Evolutionary conservation across 2,888 invertebrate genomes (phyloP).

Genomic region (Epinotia bilunana): DNA sequence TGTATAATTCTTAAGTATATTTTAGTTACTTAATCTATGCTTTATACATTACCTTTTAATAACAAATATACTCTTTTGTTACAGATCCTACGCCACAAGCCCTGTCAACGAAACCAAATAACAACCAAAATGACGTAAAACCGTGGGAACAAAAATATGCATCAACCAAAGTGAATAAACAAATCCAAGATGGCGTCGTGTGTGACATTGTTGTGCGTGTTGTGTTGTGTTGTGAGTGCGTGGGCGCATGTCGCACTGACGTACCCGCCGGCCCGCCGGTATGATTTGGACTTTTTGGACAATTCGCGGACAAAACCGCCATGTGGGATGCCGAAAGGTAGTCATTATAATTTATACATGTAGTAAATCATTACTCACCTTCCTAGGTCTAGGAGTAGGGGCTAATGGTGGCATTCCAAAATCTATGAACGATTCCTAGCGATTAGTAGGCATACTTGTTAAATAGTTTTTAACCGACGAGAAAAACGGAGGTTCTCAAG

Average conservation of each 20-base stretch:
- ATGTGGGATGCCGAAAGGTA: slow-evolving; percentile 98
- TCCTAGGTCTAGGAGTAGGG: too few relatives aligned
- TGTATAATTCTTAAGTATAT: neutral
- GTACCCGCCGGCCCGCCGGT: slow-evolving; percentile 94
- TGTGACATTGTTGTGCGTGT: slow-evolving; percentile 60
- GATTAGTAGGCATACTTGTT: too few relatives aligned
- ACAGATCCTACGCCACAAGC: slow-evolving; percentile 8
- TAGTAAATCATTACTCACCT: neutral
- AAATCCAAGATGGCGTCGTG: slow-evolving; percentile 62
- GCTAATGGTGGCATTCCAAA: too few relatives aligned
- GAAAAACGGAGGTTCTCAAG: too few relatives aligned
- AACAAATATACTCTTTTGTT: slow-evolving; percentile 24
- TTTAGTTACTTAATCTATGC: neutral
- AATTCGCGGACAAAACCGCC: slow-evolving; percentile 95
- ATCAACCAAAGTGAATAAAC: slow-evolving; percentile 25
- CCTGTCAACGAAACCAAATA: slow-evolving; percentile 36
- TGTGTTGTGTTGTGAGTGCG: slow-evolving; percentile 59
- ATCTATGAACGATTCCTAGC: too few relatives aligned
- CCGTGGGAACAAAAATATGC: slow-evolving; percentile 31
- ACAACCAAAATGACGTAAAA: slow-evolving; percentile 41
- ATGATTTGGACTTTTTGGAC: slow-evolving; percentile 96
- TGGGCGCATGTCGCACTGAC: slow-evolving; percentile 92
- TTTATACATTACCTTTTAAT: neutral
- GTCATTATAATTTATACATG: neutral
- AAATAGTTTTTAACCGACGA: too few relatives aligned